Percentiles rank a stretch among this genome's conserved stretches.
Conservation (phyloP, 2,888 invertebrate species). For the Clanis bilineata region DNA sequence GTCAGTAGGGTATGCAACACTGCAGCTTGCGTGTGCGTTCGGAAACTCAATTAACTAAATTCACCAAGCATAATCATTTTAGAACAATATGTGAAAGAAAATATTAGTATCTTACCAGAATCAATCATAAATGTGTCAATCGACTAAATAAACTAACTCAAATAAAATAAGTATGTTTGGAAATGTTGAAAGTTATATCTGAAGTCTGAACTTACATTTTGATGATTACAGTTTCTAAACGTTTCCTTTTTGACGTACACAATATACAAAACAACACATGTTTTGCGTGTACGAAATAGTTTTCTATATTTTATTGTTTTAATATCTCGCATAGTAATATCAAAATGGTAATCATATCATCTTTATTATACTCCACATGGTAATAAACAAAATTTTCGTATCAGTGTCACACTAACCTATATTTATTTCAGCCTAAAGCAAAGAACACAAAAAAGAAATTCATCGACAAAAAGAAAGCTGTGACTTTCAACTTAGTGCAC, state of each 20-base stretch:
- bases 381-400: not conserved
- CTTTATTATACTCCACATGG: not conserved
- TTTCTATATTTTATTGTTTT: slow-evolving; percentile 18
- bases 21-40: too few species aligned
- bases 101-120: too few species aligned
- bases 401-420: slow-evolving; percentile 27
- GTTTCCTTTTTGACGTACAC: slow-evolving; percentile 36
- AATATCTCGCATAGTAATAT: slow-evolving; percentile 7
- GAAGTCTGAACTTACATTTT: not conserved
- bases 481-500: slow-evolving; percentile 96
- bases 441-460: slow-evolving; percentile 90
- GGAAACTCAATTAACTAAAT: too few species aligned
- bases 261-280: slow-evolving; percentile 63
- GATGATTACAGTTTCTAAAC: not conserved
- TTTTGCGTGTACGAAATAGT: slow-evolving; percentile 36
- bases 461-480: slow-evolving; percentile 94
- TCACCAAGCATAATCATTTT: too few species aligned
- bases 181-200: not conserved
- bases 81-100: too few species aligned
- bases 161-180: too few species aligned
- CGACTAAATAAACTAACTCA: too few species aligned
- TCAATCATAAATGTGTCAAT: too few species aligned
- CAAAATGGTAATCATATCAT: slow-evolving; percentile 48
- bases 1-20: too few species aligned
- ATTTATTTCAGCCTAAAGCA: slow-evolving; percentile 82